phyloP scores from a whole-genome alignment of 2,113 vertebrate species.

The Coturnix japonica region DNA sequence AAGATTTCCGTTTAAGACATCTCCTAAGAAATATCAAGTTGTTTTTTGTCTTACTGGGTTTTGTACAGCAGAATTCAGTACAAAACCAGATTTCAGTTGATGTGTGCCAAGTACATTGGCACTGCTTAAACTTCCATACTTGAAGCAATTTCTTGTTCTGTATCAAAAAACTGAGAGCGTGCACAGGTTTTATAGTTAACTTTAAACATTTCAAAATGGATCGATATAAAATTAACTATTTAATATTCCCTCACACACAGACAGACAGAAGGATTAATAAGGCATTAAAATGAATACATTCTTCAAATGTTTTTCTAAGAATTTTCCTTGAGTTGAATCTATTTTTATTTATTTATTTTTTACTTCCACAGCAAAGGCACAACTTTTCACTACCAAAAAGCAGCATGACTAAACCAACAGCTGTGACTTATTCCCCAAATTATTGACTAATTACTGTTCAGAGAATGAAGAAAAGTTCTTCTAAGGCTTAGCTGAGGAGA shows the following conservation, averaged over 20 bases:
- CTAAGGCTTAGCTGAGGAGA: not conserved
- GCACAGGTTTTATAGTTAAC: not conserved
- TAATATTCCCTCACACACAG: not conserved
- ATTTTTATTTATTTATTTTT: not conserved
- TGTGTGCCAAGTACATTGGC: not conserved
- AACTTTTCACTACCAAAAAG: not conserved
- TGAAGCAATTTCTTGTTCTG: not conserved
- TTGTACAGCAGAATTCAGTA: not conserved
- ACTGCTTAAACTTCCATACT: not conserved
- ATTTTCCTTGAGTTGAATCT: not conserved
- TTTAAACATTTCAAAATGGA: not conserved
- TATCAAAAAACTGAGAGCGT: not conserved
- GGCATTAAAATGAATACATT: not conserved
- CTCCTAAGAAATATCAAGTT: not conserved
- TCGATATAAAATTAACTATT: not conserved
- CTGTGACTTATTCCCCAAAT: not conserved
- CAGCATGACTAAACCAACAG: not conserved
- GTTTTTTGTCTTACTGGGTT: not conserved
- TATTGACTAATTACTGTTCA: not conserved
- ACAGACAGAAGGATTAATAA: not conserved
- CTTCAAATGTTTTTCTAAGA: not conserved
- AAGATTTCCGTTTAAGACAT: not conserved
- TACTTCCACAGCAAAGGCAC: not conserved
- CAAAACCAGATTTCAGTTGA: not conserved
- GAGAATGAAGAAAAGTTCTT: not conserved